phyloP scores from a whole-genome alignment of 2,113 vertebrate species.

The Lampris megalopsis region DNA sequence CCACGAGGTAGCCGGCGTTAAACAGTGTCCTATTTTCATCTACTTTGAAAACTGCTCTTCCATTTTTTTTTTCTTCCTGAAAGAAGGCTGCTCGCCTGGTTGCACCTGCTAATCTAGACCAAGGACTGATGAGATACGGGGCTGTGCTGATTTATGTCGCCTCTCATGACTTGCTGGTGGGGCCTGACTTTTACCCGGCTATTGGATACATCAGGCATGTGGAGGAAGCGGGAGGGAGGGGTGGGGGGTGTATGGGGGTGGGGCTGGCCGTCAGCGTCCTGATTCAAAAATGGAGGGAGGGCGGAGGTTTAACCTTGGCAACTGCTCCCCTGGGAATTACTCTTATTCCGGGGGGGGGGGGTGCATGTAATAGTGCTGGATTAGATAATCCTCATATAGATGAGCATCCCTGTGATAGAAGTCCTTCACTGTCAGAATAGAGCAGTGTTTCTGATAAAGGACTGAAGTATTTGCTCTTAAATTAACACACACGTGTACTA shows the following conservation, averaged over 20 bases:
- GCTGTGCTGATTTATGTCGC: slow-evolving; percentile 59
- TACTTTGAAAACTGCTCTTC: slow-evolving; percentile 2
- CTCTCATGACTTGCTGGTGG: slow-evolving; percentile 37
- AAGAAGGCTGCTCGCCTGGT: slow-evolving; percentile 31
- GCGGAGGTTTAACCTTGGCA: not conserved
- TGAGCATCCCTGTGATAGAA: not conserved
- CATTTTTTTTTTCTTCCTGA: slow-evolving; percentile 1
- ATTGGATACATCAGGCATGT: slow-evolving; percentile 30
- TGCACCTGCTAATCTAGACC: slow-evolving; percentile 53
- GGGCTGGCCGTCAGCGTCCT: not conserved
- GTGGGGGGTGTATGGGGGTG: slow-evolving; percentile 33
- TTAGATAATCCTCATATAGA: not conserved
- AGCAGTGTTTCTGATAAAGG: too few relatives aligned
- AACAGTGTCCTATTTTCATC: not conserved
- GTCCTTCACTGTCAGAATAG: too few relatives aligned
- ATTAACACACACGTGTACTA: too few relatives aligned
- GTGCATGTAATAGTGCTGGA: too few relatives aligned
- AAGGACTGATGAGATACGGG: slow-evolving; percentile 55
- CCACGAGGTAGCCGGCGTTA: too few relatives aligned
- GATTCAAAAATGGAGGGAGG: not conserved
- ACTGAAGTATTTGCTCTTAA: too few relatives aligned
- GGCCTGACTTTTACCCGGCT: slow-evolving; percentile 33
- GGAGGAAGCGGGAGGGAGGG: slow-evolving; percentile 20
- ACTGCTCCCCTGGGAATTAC: slow-evolving; percentile 4
- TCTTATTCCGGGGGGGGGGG: not conserved